Evolutionary conservation across 2,797 vertebrate genomes (phyloP).

Genomic region (Distichodus sexfasciatus): DNA sequence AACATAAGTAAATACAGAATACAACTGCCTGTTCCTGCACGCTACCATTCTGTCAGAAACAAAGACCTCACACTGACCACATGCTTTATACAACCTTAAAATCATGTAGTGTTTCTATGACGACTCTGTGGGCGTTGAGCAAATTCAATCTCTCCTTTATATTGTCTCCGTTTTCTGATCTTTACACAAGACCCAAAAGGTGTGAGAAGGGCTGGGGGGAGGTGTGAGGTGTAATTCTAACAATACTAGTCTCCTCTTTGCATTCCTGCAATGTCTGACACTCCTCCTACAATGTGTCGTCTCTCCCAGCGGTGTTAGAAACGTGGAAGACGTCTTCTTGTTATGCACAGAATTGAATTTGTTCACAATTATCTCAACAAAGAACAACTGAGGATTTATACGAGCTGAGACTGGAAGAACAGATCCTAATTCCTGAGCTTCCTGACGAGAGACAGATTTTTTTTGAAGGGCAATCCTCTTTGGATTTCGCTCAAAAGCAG

Average conservation of each 20-base stretch:
- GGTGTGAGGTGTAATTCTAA: not conserved
- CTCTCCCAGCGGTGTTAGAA: not conserved
- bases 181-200: constrained; percentile 14
- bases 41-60: not conserved
- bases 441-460: not conserved
- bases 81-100: constrained; percentile 16
- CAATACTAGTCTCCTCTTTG: not conserved
- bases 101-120: constrained; percentile 54
- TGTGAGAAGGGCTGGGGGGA: constrained; percentile 2
- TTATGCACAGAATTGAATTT: not conserved
- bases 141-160: constrained; percentile 35
- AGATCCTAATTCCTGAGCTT: not conserved
- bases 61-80: constrained; percentile 10
- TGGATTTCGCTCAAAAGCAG: constrained; percentile 18
- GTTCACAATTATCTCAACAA: not conserved
- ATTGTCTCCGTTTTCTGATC: constrained; percentile 10
- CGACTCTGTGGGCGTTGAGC: constrained; percentile 48
- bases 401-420: not conserved
- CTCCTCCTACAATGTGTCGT: too few species aligned
- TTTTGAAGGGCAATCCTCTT: not conserved
- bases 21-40: not conserved
- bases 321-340: not conserved
- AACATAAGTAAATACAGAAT: not conserved
- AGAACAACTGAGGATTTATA: not conserved
- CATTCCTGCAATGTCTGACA: not conserved